Evolutionary conservation across 2,797 vertebrate species (phyloP).

Genomic region (Gadopsis bispinosus): DNA sequence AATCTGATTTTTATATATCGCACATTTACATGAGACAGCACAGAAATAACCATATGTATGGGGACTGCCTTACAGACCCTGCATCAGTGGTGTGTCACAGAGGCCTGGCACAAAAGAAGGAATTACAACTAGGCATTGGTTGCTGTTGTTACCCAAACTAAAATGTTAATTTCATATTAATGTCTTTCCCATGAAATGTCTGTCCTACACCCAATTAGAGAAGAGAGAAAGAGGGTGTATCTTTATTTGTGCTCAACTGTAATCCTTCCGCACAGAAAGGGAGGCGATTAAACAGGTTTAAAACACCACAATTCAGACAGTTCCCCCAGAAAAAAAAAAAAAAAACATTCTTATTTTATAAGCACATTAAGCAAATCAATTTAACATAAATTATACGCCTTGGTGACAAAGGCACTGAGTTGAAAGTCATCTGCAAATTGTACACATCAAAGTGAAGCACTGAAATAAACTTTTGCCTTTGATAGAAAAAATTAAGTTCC

Average conservation of each 20-base stretch:
- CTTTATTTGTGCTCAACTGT: slow-evolving; percentile 79
- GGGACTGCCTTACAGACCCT: not conserved
- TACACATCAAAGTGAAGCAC: slow-evolving; percentile 86
- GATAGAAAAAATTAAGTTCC: slow-evolving; percentile 47
- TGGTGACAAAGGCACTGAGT: slow-evolving; percentile 82
- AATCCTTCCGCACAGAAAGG: slow-evolving; percentile 84
- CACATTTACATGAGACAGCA: slow-evolving; percentile 24
- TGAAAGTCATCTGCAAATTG: slow-evolving; percentile 87
- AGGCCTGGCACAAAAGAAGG: slow-evolving; percentile 31
- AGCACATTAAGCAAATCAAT: slow-evolving; percentile 90
- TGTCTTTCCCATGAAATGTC: slow-evolving; percentile 67
- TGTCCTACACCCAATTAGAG: slow-evolving; percentile 80
- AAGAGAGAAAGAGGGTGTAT: slow-evolving; percentile 75
- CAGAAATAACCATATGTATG: slow-evolving; percentile 15
- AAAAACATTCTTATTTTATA: slow-evolving; percentile 86
- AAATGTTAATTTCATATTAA: slow-evolving; percentile 81
- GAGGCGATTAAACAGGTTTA: slow-evolving; percentile 87
- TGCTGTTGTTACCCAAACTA: slow-evolving; percentile 69
- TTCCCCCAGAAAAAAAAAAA: slow-evolving; percentile 73
- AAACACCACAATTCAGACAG: slow-evolving; percentile 85
- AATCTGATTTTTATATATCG: slow-evolving; percentile 6
- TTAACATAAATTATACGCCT: slow-evolving; percentile 90
- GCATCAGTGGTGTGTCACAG: slow-evolving; percentile 18
- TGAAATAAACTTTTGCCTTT: slow-evolving; percentile 85
- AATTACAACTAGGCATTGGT: slow-evolving; percentile 52